Evolutionary conservation across 1,140 invertebrate species (phyloP).

Genomic region (Hylaeus anthracinus): DNA sequence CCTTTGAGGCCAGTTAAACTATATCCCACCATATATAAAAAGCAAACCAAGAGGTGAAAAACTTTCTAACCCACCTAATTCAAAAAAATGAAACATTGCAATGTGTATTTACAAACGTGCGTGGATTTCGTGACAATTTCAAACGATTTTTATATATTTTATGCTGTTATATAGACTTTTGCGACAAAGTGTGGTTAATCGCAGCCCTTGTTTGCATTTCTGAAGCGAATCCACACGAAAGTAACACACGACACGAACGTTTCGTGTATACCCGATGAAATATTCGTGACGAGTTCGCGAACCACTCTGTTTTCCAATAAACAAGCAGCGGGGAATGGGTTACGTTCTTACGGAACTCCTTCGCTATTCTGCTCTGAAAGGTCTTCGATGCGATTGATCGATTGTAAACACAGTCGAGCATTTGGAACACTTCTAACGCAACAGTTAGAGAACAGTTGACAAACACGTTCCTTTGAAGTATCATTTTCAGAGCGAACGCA

Average conservation of each 20-base stretch:
- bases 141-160: too few species aligned
- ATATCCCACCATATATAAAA: too few species aligned
- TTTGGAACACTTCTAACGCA: constrained; percentile 39
- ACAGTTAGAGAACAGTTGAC: constrained; percentile 40
- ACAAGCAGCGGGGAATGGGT: background rate
- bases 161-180: too few species aligned
- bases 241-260: background rate
- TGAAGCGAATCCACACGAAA: background rate
- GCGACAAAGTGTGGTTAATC: too few species aligned
- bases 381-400: constrained; percentile 20
- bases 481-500: constrained; percentile 5
- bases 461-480: constrained; percentile 32
- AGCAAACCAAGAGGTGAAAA: too few species aligned
- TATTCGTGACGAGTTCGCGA: background rate
- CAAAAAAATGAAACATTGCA: too few species aligned
- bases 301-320: background rate
- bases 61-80: too few species aligned
- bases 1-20: too few species aligned
- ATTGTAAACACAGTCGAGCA: constrained; percentile 34
- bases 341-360: background rate
- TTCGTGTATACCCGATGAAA: background rate
- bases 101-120: too few species aligned
- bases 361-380: background rate
- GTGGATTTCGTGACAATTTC: too few species aligned
- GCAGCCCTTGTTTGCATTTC: background rate